Base-by-base conservation (phyloP, 2,113 vertebrate genomes). In the Tenrec ecaudatus region DNA sequence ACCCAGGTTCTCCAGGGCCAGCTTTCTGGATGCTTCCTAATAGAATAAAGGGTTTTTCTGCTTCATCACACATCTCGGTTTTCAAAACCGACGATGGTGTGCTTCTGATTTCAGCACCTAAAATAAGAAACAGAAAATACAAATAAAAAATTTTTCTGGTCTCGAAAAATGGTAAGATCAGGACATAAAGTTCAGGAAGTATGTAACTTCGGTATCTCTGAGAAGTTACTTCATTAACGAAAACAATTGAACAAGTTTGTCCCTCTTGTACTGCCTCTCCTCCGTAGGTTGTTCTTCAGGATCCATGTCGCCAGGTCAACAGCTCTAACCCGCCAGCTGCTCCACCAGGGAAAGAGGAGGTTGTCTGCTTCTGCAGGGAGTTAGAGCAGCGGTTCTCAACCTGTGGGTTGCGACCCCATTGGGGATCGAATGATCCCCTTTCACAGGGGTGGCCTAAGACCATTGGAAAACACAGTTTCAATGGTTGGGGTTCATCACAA, bases 71-170 rank as follows among this genome's bases (percentile, higher is more conserved):
- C 40, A 78, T 73, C 73, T 97, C 96, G 82, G 71, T 92, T 96
- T 97, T 97, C 20, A 95, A 94, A 90, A 96, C 36, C 71, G 96
- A 1, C 82, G 96, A 93, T 22, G 95, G 88, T 43, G 80, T 16
- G 40, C 77, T 95, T 79, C 95, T 94, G 79, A 86, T 86, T 58
- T 95, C 92, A 69, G 64, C 80, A 78, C 15, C 96, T 97, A 86
- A 93, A 79, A 47, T 66, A 57, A 77, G 36, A 85, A 81, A 84
- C 3, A 89, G 69, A 79, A 90, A 92, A 90, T 68, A 68, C 15
- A 94, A 87, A 53, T 25, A 36, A 94, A 82, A 94, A 43, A 14
- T 82, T 89, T 68, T 76, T 82, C 23, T 40, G 38, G 47, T 47
- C 38, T 71, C 92, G 31, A 94, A 64, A 95, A 95, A 86, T 3